These are phyloP conservation scores for Zaprionus africanus DNA, from an alignment of 1,140 invertebrate genomes.

Conservation along the genomic window DNA sequence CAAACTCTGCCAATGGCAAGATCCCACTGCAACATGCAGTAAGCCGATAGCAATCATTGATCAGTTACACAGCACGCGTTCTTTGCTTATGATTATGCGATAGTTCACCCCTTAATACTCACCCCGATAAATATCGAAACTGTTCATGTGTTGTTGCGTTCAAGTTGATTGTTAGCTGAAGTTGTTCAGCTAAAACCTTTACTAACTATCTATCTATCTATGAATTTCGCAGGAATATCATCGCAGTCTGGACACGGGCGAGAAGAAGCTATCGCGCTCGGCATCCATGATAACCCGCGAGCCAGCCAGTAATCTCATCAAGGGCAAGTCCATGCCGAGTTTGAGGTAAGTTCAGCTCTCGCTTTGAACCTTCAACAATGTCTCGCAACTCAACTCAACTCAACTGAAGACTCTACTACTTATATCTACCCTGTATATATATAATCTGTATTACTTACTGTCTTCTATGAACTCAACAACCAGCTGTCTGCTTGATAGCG, in stretches of 20 bases:
- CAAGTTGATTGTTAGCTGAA: slow-evolving; percentile 44
- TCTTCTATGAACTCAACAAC: slow-evolving; percentile 66
- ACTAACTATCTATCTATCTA: slow-evolving; percentile 11
- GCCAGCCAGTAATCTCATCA: slow-evolving; percentile 90
- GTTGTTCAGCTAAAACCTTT: not conserved
- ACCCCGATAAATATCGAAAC: slow-evolving; percentile 13
- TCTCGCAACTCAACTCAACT: slow-evolving; percentile 14
- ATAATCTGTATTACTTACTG: slow-evolving; percentile 48
- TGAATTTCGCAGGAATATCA: slow-evolving; percentile 88
- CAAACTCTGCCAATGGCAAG: slow-evolving; percentile 86
- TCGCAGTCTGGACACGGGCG: slow-evolving; percentile 91
- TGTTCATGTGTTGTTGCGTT: slow-evolving; percentile 49
- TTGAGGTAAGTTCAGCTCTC: slow-evolving; percentile 88
- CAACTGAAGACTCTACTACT: slow-evolving; percentile 5
- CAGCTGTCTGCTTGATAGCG: slow-evolving; percentile 85
- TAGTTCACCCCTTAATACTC: slow-evolving; percentile 20
- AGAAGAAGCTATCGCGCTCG: slow-evolving; percentile 88
- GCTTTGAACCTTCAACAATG: not conserved
- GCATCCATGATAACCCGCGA: slow-evolving; percentile 87
- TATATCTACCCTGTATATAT: slow-evolving; percentile 10
- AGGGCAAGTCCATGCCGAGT: slow-evolving; percentile 98
- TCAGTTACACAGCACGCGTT: slow-evolving; percentile 51
- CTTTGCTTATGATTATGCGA: slow-evolving; percentile 49
- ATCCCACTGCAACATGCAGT: slow-evolving; percentile 82
- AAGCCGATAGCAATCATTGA: slow-evolving; percentile 69